Evolutionary conservation across 2,113 vertebrate species (phyloP), one percentile per base, ranked within the genome.

Genomic region (Melanocharis versteri): DNA sequence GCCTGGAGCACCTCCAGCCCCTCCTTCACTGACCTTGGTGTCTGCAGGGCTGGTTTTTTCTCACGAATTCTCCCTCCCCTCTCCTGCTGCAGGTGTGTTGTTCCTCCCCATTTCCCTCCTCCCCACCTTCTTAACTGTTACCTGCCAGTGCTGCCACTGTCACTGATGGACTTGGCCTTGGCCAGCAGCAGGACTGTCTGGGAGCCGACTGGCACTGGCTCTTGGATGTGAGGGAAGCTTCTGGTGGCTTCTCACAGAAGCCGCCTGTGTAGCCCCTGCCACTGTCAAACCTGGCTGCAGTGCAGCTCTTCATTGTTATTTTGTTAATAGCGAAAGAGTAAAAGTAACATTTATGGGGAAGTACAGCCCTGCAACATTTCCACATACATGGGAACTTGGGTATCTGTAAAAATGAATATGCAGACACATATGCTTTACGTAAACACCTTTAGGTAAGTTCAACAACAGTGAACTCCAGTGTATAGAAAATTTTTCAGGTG

Each of bases 301-400:
- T 30, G 12, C 15, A 50, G 20, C 19, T 77, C 14, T 62, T 68
- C 16, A 15, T 31, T 76, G 28, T 57, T 56, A 30, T 9, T 68
- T 53, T 35, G 30, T 61, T 76, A n/a, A 27, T 61, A 56, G 47
- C 27, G 66, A n/a, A 87, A 77, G 30, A 3, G 2, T 51, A 14
- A 16, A 40, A 81, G 11, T 40, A 87, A 11, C 26, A 7, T 54
- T 90, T 62, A 22, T 54, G 33, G 9, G 15, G 20, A 64, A n/a
- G n/a, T 72, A 9, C 26, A 69, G 20, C 57, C 22, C 1, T 47
- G 16, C 81, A 47, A 33, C 0, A 0, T 47, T 83, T 69, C 64
- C 7, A 4, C 45, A 4, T 70, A 27, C 2, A 2, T 19, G 16
- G 16, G 3, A 18, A 20, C 15, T 50, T 51, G 8, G 2, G 5